These are phyloP conservation scores for Brachionus angularis DNA, from an alignment of 1,140 invertebrate species.

Conservation along the genomic window DNA sequence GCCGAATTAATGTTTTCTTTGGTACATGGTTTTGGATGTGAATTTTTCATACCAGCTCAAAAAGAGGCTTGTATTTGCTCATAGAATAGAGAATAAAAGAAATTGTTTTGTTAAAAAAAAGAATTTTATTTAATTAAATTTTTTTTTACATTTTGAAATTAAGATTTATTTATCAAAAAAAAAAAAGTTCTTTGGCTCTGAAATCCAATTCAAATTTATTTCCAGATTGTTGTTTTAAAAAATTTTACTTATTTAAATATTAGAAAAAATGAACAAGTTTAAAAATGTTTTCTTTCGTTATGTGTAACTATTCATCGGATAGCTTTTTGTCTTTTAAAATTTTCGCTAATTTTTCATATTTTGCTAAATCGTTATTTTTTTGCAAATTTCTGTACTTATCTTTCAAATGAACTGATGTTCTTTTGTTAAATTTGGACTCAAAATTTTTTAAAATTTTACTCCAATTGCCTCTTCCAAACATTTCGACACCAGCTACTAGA, in stretches of 20 bases:
- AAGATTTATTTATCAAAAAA: too few relatives aligned
- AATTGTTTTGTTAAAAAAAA: neutral
- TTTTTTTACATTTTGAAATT: too few relatives aligned
- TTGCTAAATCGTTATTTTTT: neutral
- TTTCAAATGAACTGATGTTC: conserved; percentile 32
- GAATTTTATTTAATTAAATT: neutral
- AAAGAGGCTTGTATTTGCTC: neutral
- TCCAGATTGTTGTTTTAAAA: too few relatives aligned
- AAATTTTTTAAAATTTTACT: conserved; percentile 29
- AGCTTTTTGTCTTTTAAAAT: neutral
- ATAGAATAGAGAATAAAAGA: too few relatives aligned
- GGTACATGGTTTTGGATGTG: neutral
- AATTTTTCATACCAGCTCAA: neutral
- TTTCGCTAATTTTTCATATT: neutral
- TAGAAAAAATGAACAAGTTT: neutral
- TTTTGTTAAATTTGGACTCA: neutral
- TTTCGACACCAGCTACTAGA: conserved; percentile 25
- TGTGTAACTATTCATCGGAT: too few relatives aligned
- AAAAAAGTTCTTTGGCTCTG: too few relatives aligned
- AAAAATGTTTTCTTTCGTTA: too few relatives aligned
- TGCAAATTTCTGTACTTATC: conserved; percentile 40
- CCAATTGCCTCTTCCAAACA: conserved; percentile 42
- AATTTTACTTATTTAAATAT: too few relatives aligned
- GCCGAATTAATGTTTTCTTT: neutral
- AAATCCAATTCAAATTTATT: too few relatives aligned